phyloP scores from a whole-genome alignment of 2,797 vertebrate genomes.

The Epinephelus malabaricus region DNA sequence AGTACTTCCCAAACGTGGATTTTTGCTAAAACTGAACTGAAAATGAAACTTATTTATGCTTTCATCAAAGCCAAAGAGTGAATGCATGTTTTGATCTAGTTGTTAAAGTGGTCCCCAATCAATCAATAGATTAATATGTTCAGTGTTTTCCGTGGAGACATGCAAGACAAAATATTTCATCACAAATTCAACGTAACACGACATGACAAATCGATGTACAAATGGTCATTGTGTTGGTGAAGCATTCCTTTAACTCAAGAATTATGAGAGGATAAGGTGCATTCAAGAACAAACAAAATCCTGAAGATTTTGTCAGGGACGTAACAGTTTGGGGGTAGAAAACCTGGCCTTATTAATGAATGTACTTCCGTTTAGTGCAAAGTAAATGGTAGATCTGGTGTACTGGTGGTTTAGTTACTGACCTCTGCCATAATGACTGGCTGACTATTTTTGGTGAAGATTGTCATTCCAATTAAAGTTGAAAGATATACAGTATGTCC shows the following conservation, averaged over 20 bases:
- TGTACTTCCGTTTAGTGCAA: conserved; percentile 23
- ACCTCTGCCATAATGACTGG: conserved; percentile 4
- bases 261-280: conserved; percentile 35
- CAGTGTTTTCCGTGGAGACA: too few relatives aligned
- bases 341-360: conserved; percentile 14
- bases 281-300: conserved; percentile 53
- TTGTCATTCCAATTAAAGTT: conserved; percentile 9
- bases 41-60: too few relatives aligned
- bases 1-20: too few relatives aligned
- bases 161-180: too few relatives aligned
- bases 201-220: too few relatives aligned
- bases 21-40: too few relatives aligned
- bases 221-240: too few relatives aligned
- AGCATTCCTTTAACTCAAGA: conserved; percentile 16
- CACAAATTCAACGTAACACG: too few relatives aligned
- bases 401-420: conserved; percentile 5
- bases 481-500: conserved; percentile 1
- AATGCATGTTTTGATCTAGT: too few relatives aligned
- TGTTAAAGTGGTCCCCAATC: too few relatives aligned
- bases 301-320: conserved; percentile 33
- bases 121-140: too few relatives aligned
- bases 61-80: too few relatives aligned
- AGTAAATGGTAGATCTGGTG: not conserved
- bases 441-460: not conserved
- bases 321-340: conserved; percentile 2